Evolutionary conservation across 1,140 invertebrate species (phyloP).

Genomic region (Saccostrea cuccullata): DNA sequence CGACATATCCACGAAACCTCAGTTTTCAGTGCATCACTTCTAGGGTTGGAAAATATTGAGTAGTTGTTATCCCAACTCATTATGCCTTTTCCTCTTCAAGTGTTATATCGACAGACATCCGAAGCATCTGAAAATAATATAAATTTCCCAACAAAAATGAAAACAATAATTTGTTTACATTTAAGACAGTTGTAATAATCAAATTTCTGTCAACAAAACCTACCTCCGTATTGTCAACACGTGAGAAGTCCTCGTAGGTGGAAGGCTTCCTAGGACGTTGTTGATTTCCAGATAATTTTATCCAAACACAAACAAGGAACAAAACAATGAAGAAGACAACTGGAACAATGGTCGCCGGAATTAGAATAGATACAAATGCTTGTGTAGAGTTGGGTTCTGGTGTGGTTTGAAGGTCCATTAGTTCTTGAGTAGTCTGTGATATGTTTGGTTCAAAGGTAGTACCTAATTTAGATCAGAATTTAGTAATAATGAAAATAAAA

Average conservation of each 20-base stretch:
- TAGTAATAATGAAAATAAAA: too few relatives aligned
- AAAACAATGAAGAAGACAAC: neutral
- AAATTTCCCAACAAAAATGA: neutral
- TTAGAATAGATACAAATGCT: neutral
- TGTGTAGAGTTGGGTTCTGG: neutral
- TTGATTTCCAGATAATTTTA: neutral
- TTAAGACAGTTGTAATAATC: neutral
- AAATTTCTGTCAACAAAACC: neutral
- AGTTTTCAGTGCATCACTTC: too few relatives aligned
- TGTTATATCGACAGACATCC: neutral
- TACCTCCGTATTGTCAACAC: constrained; percentile 8
- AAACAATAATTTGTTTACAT: neutral
- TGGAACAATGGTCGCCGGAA: neutral
- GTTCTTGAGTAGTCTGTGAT: too few relatives aligned
- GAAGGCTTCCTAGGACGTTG: neutral
- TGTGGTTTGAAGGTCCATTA: neutral
- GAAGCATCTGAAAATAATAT: neutral
- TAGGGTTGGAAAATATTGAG: too few relatives aligned
- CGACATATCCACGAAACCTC: too few relatives aligned
- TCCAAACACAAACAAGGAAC: constrained; percentile 7
- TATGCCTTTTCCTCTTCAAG: neutral
- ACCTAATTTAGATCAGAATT: too few relatives aligned
- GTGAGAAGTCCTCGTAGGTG: constrained; percentile 3
- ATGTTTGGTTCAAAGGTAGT: too few relatives aligned
- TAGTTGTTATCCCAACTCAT: neutral